Evolutionary conservation across 2,888 invertebrate genomes (phyloP), one percentile per base, ranked within the genome.

Genomic region (Mycalesis mineus): DNA sequence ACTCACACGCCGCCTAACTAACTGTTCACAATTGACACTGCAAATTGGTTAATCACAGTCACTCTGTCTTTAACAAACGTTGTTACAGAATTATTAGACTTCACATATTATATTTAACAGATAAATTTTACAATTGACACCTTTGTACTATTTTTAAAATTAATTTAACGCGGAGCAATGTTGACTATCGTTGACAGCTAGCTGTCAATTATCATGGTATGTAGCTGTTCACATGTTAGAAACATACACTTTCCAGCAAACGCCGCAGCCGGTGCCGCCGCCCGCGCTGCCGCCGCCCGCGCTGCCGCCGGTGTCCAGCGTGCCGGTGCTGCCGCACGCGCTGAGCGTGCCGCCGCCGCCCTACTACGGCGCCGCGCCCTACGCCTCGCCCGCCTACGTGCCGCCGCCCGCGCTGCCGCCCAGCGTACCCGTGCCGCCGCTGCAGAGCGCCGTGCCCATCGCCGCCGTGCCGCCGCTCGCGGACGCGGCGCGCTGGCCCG

Each of bases 311-410:
- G 70, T 63, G 59, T 64, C 71, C 48, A 53, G 70, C 7, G 72
- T 63, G 55, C 44, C 61, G 45, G 66, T 72, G n/a, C 74, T 89
- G 58, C 74, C 87, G 52, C 88, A 88, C 73, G 73, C 76, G 36
- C 77, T 89, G 82, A 76, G 73, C 68, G 91, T 92, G 63, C 85
- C 87, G 17, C 91, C 92, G 45, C 91, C 92, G 9, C 91, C 92
- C 8, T 79, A 88, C 11, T 82, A 87, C 72, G 84, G 85, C 73
- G 57, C 69, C 41, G 62, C 70, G 44, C 67, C 70, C 2, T 77
- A 78, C 58, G 63, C 74, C 22, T 71, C 80, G 55, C 75, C 80
- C 1, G 58, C 74, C 2, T 82, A 82, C 65, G 73, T 15, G 9
- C 29, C 11, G 11, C 45, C 37, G 7, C 54, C 54, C 1, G 54